Base-by-base conservation (phyloP, 2,888 invertebrate species). In the Brassicogethes aeneus region DNA sequence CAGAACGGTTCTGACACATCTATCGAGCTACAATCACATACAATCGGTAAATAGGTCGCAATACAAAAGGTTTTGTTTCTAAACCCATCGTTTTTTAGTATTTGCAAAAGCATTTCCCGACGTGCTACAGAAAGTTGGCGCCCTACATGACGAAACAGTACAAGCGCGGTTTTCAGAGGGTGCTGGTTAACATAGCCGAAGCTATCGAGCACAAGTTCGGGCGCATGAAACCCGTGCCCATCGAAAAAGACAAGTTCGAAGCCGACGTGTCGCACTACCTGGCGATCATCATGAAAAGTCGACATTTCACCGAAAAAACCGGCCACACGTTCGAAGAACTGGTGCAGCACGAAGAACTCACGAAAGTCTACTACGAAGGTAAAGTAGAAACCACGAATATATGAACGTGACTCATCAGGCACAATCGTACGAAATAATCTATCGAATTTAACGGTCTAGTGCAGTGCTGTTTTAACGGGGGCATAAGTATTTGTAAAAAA, bases 171-270 rank as follows among this genome's bases (percentile, higher is more conserved):
- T 71, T 69, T 68, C 67, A 63, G 43, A 55, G 57, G 2, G 57
- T 69, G 12, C 70, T 79, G 40, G 76, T 74, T 43, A 72, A 72
- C 43, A 62, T 72, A 47, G 77, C 79, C 40, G 77, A 80, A 64
- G 79, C 79, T 44, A 81, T 89, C 54, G 86, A 87, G 65, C 76
- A 80, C 60, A 79, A 78, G 57, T 81, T 77, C 62, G 88, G 88
- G 1, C 77, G 86, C 34, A 64, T 82, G 54, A 70, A 70, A 30
- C 82, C 87, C 1, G 70, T 77, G 43, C 73, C 80, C 49, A 76
- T 81, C 47, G 79, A 81, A 40, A 77, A 76, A 50, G 77, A 76
- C 42, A 75, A 78, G n/a, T 88, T 80, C 61, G 81, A 84, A 15
- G 75, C 72, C 40, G 75, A 80, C 50, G 79, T 79, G 43, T 69